Percentiles rank a stretch among this genome's conserved stretches.
Evolutionary conservation across 92 coral and sea anemone species (phyloP).

Genomic region (Desmophyllum pertusum): DNA sequence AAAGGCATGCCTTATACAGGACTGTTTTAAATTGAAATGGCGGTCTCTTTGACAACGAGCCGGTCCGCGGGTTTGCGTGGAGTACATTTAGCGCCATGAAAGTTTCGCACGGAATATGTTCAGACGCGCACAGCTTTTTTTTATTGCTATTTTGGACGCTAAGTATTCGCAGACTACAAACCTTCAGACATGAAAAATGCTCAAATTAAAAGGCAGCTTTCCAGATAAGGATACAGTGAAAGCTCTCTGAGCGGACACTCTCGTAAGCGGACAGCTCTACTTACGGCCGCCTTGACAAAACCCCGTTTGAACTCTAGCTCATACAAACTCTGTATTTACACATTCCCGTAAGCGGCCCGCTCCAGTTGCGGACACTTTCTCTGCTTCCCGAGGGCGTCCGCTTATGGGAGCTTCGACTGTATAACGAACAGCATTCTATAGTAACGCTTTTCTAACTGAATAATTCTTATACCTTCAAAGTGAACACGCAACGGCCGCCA

Average conservation of each 20-base stretch:
- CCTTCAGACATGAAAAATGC: neutral
- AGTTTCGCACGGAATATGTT: neutral
- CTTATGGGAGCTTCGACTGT: no score
- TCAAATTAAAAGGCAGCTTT: neutral
- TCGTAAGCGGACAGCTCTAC: no score
- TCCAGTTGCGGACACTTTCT: no score
- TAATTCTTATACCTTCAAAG: neutral
- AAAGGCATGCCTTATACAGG: neutral
- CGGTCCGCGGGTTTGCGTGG: neutral
- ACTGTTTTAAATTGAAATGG: neutral
- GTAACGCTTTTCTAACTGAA: neutral
- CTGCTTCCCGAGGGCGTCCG: no score
- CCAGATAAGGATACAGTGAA: neutral
- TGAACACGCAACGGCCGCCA: neutral
- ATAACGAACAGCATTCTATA: neutral
- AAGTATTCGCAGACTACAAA: neutral
- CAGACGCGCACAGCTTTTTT: neutral
- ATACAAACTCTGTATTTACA: no score
- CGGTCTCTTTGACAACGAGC: slow-evolving; percentile 14
- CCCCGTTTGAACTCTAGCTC: no score
- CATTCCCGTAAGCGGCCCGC: no score
- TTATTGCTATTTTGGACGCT: neutral
- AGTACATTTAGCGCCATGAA: slow-evolving; percentile 2
- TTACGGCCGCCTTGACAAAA: no score
- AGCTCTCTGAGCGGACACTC: no score